Percentiles rank a stretch among this genome's conserved stretches.
These are phyloP conservation scores for Microplitis manilae DNA, from an alignment of 2,888 invertebrate genomes.

Conservation along the genomic window DNA sequence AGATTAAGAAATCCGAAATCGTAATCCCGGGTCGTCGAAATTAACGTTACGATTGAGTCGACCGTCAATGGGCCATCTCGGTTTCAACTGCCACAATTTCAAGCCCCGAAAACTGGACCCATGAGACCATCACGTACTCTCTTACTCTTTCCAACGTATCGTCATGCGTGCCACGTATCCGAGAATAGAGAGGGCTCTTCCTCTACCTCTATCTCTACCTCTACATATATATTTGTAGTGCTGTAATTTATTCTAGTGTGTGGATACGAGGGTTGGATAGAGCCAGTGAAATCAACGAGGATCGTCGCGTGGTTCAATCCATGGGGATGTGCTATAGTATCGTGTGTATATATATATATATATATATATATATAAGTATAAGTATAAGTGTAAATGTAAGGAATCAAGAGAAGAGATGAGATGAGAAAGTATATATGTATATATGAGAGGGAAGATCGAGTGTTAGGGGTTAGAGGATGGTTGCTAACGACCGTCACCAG, in stretches of 20 bases:
- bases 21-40: slow-evolving; percentile 53
- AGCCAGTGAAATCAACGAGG: not conserved
- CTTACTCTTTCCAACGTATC: slow-evolving; percentile 30
- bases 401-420: not conserved
- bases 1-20: not conserved
- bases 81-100: slow-evolving; percentile 56
- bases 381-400: not conserved
- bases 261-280: not conserved
- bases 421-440: slow-evolving; percentile 24
- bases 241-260: not conserved
- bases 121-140: slow-evolving; percentile 47
- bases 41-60: slow-evolving; percentile 62
- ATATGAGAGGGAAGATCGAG: slow-evolving; percentile 33
- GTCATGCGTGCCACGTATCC: slow-evolving; percentile 31
- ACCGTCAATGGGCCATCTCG: slow-evolving; percentile 48
- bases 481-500: slow-evolving; percentile 68
- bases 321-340: no score
- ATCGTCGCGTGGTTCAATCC: slow-evolving; percentile 18
- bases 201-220: no score
- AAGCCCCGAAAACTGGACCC: slow-evolving; percentile 53
- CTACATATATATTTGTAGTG: not conserved
- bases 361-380: no score
- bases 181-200: slow-evolving; percentile 39
- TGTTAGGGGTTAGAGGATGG: slow-evolving; percentile 50
- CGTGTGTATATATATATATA: no score